phyloP scores from a whole-genome alignment of 2,113 vertebrate genomes.

The Hemiprocne comata region DNA sequence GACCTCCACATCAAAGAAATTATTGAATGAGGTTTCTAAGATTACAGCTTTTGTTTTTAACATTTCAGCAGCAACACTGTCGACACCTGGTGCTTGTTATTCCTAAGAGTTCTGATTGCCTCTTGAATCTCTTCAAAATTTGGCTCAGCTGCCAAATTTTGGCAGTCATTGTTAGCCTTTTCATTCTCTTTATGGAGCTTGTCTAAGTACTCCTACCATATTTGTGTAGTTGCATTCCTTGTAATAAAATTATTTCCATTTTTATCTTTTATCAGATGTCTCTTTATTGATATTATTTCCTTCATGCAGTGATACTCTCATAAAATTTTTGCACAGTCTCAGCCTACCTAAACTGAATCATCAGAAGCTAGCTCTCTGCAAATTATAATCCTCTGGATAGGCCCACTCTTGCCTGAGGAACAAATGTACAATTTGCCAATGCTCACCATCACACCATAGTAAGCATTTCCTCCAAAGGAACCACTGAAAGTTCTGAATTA shows the following conservation, averaged over 20 bases:
- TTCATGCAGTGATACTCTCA: neutral
- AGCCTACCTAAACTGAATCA: neutral
- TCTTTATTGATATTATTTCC: neutral
- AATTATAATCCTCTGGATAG: neutral
- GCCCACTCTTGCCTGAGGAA: neutral
- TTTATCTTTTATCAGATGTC: neutral
- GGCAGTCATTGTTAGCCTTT: no score
- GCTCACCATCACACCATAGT: neutral
- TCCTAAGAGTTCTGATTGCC: slow-evolving; percentile 26
- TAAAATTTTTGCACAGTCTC: neutral
- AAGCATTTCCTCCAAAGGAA: neutral
- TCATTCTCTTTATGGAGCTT: neutral
- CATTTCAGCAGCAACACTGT: neutral
- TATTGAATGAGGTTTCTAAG: neutral
- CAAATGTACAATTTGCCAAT: neutral
- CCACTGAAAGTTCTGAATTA: neutral
- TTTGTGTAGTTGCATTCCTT: neutral
- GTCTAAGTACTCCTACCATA: neutral
- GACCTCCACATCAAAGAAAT: neutral
- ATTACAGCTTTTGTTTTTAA: slow-evolving; percentile 8
- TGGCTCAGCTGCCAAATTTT: slow-evolving; percentile 22
- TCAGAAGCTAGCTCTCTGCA: neutral
- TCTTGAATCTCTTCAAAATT: slow-evolving; percentile 40
- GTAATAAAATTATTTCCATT: neutral
- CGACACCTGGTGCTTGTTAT: slow-evolving; percentile 45